Percentiles rank a stretch among this genome's conserved stretches.
phyloP scores from a whole-genome alignment of 2,888 invertebrate genomes.

The Helicoverpa assulta region DNA sequence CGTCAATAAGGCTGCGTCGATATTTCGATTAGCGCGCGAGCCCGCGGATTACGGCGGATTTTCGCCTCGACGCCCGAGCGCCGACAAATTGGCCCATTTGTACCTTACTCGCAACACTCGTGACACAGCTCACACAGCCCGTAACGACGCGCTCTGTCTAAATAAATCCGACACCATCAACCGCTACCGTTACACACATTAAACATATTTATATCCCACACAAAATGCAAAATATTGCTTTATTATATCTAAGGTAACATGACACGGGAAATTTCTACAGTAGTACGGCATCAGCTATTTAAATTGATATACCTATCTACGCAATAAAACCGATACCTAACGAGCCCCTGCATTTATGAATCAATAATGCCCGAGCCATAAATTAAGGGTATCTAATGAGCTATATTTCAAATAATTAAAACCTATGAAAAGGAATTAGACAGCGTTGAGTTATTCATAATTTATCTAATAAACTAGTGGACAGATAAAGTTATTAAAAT shows the following conservation, averaged over 20 bases:
- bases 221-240: slow-evolving; percentile 36
- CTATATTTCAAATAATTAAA: slow-evolving; percentile 23
- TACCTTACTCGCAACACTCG: slow-evolving; percentile 71
- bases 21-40: slow-evolving; percentile 88
- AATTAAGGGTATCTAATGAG: slow-evolving; percentile 17
- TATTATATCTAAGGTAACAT: slow-evolving; percentile 37
- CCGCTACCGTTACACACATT: slow-evolving; percentile 29
- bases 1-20: slow-evolving; percentile 84
- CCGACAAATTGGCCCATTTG: slow-evolving; percentile 88
- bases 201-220: slow-evolving; percentile 22
- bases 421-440: slow-evolving; percentile 32
- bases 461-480: slow-evolving; percentile 12
- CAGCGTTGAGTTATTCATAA: slow-evolving; percentile 17
- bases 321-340: slow-evolving; percentile 42
- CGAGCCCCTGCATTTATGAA: slow-evolving; percentile 45
- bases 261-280: slow-evolving; percentile 29
- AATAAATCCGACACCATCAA: slow-evolving; percentile 52
- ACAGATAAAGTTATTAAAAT: slow-evolving; percentile 41
- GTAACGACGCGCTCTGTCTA: slow-evolving; percentile 49
- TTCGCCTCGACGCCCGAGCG: slow-evolving; percentile 81
- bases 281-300: slow-evolving; percentile 37
- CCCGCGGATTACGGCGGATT: slow-evolving; percentile 87
- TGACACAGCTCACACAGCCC: slow-evolving; percentile 58
- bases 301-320: slow-evolving; percentile 30
- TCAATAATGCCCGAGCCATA: slow-evolving; percentile 37